phyloP scores from a whole-genome alignment of 1,140 invertebrate genomes.

The Chironomus tepperi region DNA sequence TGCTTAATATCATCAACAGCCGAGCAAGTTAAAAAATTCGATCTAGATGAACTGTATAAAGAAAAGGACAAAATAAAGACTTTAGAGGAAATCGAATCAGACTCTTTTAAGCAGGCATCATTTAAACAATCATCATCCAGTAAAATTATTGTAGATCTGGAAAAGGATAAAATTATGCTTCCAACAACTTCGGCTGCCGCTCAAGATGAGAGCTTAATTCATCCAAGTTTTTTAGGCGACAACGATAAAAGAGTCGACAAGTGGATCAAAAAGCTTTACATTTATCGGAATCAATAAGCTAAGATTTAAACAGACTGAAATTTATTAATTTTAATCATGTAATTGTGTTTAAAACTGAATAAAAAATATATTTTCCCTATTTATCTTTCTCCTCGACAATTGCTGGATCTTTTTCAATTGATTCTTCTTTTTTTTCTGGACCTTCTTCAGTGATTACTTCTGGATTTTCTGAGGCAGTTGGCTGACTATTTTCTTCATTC shows the following conservation, averaged over 20 bases:
- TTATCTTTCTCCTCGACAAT: constrained; percentile 25
- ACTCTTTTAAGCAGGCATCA: background rate
- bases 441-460: constrained; percentile 26
- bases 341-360: background rate
- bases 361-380: constrained; percentile 2
- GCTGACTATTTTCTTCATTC: constrained; percentile 24
- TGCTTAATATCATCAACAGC: background rate
- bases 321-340: background rate
- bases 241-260: background rate
- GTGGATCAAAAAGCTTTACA: background rate
- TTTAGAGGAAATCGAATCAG: background rate
- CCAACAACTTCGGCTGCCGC: background rate
- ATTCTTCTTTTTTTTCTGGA: constrained; percentile 22
- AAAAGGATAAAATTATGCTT: constrained; percentile 1
- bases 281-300: background rate
- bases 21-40: background rate
- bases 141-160: background rate
- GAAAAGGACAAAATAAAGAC: background rate
- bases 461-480: constrained; percentile 17
- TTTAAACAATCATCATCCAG: background rate
- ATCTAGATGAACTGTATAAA: background rate
- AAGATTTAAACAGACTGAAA: background rate
- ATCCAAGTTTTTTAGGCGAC: background rate
- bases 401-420: constrained; percentile 27
- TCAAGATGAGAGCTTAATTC: background rate